Evolutionary conservation across 37 sponge, comb jelly and placozoan genomes (phyloP).

Genomic region (Halichondria panicea): DNA sequence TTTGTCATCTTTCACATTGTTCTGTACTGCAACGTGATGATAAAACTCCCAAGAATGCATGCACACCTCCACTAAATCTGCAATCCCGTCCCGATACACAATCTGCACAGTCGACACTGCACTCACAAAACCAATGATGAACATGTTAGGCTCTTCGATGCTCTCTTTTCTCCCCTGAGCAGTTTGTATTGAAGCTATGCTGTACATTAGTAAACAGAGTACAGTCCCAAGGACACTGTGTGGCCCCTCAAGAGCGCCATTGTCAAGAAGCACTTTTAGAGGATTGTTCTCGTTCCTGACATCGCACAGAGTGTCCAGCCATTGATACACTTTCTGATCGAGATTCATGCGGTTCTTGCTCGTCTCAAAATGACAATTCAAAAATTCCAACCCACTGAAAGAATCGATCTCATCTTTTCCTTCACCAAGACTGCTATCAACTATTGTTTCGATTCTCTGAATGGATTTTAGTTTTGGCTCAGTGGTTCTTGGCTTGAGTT

Average conservation of each 20-base stretch:
- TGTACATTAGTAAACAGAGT: slow-evolving; percentile 1
- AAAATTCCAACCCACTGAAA: not conserved
- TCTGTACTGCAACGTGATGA: not conserved
- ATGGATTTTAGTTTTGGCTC: not conserved
- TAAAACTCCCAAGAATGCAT: slow-evolving; percentile 2
- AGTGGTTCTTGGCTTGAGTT: not conserved
- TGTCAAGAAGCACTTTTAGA: not conserved
- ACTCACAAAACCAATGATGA: slow-evolving; percentile 14
- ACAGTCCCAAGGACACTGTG: slow-evolving; percentile 1
- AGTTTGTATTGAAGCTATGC: slow-evolving; percentile 13
- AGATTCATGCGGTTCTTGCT: slow-evolving; percentile 1
- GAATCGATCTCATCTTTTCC: not conserved
- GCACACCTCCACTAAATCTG: not conserved
- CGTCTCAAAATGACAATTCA: not conserved
- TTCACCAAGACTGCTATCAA: not conserved
- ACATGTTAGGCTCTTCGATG: slow-evolving; percentile 2
- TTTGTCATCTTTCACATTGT: not conserved
- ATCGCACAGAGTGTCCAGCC: not conserved
- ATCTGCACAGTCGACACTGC: not conserved
- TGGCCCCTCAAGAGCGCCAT: not conserved
- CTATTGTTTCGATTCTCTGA: not conserved
- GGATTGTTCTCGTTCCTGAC: not conserved
- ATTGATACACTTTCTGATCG: slow-evolving; percentile 1
- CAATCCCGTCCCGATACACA: not conserved
- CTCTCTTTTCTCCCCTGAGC: not conserved